Evolutionary conservation across 2,113 vertebrate species (phyloP).

Genomic region (Poicephalus gulielmi): DNA sequence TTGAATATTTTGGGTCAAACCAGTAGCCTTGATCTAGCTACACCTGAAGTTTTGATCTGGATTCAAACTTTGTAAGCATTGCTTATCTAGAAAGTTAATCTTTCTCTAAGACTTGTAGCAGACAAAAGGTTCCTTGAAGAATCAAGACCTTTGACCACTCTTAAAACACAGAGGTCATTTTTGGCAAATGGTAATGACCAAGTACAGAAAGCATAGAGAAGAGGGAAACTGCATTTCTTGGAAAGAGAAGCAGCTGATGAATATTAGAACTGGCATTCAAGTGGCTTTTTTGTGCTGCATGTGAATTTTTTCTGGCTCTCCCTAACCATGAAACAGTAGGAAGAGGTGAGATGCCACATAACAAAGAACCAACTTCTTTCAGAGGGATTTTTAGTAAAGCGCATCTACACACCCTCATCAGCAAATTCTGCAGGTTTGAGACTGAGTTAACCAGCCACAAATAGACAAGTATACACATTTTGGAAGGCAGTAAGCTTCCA

Average conservation of each 20-base stretch:
- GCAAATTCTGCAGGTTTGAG: slow-evolving; percentile 32
- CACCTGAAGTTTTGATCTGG: neutral
- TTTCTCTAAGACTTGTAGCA: neutral
- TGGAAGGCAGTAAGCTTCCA: slow-evolving; percentile 51
- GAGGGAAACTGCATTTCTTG: neutral
- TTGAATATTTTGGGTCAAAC: neutral
- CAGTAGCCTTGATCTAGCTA: neutral
- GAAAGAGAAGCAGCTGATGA: neutral
- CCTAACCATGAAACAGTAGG: neutral
- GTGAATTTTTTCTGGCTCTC: neutral
- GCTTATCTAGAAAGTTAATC: neutral
- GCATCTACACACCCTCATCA: neutral
- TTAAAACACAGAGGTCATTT: slow-evolving; percentile 53
- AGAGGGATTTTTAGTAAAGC: slow-evolving; percentile 29
- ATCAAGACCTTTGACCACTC: slow-evolving; percentile 7
- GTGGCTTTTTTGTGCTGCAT: slow-evolving; percentile 32
- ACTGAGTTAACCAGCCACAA: slow-evolving; percentile 11
- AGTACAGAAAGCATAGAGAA: neutral
- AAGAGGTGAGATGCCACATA: neutral
- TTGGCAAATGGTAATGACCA: neutral
- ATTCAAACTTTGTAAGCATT: neutral
- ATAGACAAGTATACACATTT: slow-evolving; percentile 6
- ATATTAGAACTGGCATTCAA: neutral
- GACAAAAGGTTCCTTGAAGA: neutral
- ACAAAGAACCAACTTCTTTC: neutral